Base-by-base conservation (phyloP, 2,113 vertebrate species). In the Pseudorhombus dupliciocellatus region DNA sequence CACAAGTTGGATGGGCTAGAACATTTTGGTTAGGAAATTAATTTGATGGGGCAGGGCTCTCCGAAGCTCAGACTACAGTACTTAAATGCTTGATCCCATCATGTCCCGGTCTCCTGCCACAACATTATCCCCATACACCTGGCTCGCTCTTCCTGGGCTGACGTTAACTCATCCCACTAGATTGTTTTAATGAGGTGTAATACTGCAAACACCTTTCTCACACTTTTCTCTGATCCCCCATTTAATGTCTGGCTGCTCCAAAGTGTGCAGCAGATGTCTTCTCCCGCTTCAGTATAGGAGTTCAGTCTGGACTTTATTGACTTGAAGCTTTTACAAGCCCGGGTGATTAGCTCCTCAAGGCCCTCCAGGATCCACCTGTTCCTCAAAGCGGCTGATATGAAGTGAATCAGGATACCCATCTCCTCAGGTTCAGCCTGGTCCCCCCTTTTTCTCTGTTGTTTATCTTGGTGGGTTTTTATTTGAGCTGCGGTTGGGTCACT, bases 401-500 rank as follows among this genome's bases (percentile, higher is more conserved):
- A 50, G 20, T 21, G n/a, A 2, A 50, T n/a, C n/a, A 20, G 20
- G 46, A 21, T 50, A 6, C 46, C 14, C 8, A 1, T 50, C 20
- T n/a, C 46, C 14, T 50, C 14, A 37, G 34, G 16, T 46, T 7
- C 42, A 46, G 42, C 8, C 26, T 10, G 53, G 46, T 77, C 7
- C 21, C 30, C 51, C 21, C 30, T 48, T 79, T 65, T 56, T 16
- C 21, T 69, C 18, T 34, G 79, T 56, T 55, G n/a, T 70, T 83
- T 74, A 18, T 72, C 51, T 71, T 18, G 3, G 67, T 63, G 63
- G 57, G 34, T 40, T 65, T 71, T 50, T 57, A 34, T 59, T 75
- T 79, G 21, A 48, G 63, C 63, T 75, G 79, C 40, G 37, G 59
- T 87, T 77, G 66, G 54, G 58, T 67, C 44, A 26, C 68, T 21